Evolutionary conservation across 2,113 vertebrate species (phyloP).

Genomic region (Pogona vitticeps): DNA sequence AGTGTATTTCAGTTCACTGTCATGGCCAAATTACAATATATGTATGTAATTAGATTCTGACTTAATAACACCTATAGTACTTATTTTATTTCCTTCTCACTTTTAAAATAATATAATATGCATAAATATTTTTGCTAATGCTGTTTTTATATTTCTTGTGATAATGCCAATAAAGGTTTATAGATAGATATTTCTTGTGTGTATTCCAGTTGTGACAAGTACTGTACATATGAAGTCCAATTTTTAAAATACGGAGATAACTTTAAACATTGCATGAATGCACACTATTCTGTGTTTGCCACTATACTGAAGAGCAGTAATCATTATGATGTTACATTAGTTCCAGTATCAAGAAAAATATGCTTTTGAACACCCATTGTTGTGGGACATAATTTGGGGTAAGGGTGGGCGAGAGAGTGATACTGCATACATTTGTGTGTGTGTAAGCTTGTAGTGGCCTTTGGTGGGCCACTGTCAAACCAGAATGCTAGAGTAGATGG

Average conservation of each 20-base stretch:
- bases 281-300: neutral
- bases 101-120: neutral
- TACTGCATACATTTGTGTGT: too few species aligned
- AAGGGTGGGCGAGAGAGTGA: too few species aligned
- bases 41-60: conserved; percentile 50
- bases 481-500: too few species aligned
- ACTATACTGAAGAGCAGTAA: neutral
- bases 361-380: neutral
- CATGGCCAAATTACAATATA: conserved; percentile 50
- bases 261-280: neutral
- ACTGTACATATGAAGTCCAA: too few species aligned
- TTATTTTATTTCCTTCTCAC: conserved; percentile 30
- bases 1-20: conserved; percentile 51
- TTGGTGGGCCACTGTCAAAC: too few species aligned
- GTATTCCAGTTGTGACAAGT: conserved; percentile 1
- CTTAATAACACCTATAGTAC: conserved; percentile 41
- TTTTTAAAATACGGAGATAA: neutral
- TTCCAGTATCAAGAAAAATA: neutral
- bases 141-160: too few species aligned
- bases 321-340: neutral
- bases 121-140: conserved; percentile 19
- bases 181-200: conserved; percentile 22
- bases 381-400: neutral
- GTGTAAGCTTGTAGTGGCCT: too few species aligned
- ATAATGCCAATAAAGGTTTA: too few species aligned